phyloP scores from a whole-genome alignment of 2,113 vertebrate species.

The Platichthys stellatus region DNA sequence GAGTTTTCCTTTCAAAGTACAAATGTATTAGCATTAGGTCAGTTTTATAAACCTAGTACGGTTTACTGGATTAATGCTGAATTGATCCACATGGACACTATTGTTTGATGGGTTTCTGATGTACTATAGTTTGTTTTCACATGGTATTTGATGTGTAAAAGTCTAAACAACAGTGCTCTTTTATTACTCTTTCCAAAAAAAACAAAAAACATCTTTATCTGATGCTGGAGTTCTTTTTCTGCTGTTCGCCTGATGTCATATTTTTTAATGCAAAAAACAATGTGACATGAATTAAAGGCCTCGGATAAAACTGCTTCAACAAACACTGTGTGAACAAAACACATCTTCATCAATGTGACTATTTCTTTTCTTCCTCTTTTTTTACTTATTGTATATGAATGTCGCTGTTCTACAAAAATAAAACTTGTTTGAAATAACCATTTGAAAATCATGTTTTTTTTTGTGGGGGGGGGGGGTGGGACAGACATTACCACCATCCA shows the following conservation, averaged over 20 bases:
- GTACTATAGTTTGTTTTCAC: slow-evolving; percentile 23
- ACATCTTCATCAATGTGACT: slow-evolving; percentile 29
- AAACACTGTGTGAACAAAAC: slow-evolving; percentile 22
- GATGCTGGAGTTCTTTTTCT: slow-evolving; percentile 43
- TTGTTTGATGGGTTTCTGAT: slow-evolving; percentile 28
- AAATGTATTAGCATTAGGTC: background rate
- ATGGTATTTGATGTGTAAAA: slow-evolving; percentile 28
- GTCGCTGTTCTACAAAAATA: slow-evolving; percentile 62
- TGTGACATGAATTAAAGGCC: slow-evolving; percentile 55
- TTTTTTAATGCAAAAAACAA: slow-evolving; percentile 30
- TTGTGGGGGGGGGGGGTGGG: too few relatives aligned
- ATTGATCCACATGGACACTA: slow-evolving; percentile 11
- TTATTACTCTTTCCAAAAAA: slow-evolving; percentile 35
- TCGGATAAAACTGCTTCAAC: slow-evolving; percentile 29
- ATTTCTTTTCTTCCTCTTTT: background rate
- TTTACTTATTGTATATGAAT: slow-evolving; percentile 62
- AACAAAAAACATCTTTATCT: slow-evolving; percentile 28
- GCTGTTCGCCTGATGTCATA: slow-evolving; percentile 24
- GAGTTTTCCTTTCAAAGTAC: slow-evolving; percentile 8
- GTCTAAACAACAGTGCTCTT: slow-evolving; percentile 14
- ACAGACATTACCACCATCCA: background rate
- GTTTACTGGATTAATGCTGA: slow-evolving; percentile 40
- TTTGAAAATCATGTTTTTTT: background rate
- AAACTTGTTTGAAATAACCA: slow-evolving; percentile 52
- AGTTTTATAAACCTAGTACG: slow-evolving; percentile 27